Evolutionary conservation across 2,797 vertebrate genomes (phyloP).

Genomic region (Macropus fuliginosus): DNA sequence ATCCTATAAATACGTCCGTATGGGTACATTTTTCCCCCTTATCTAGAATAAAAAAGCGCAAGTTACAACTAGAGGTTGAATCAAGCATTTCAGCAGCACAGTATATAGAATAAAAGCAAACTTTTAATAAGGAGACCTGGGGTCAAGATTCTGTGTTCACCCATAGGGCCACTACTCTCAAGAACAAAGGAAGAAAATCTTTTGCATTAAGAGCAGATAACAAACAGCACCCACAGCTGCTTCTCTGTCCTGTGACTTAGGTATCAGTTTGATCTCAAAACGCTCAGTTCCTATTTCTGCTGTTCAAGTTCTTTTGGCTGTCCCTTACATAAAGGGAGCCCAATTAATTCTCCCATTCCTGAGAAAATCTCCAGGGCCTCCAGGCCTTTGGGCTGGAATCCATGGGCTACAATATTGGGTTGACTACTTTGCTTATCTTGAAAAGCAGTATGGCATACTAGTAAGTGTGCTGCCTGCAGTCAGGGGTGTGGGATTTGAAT

Average conservation of each 20-base stretch:
- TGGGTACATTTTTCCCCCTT: not conserved
- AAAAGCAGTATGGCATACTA: not conserved
- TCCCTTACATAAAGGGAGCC: not conserved
- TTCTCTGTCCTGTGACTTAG: not conserved
- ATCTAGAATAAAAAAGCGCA: not conserved
- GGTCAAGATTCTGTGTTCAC: not conserved
- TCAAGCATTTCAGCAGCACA: not conserved
- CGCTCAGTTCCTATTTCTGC: not conserved
- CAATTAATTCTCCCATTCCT: not conserved
- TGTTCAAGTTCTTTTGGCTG: not conserved
- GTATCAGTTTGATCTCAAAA: not conserved
- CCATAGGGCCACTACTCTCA: not conserved
- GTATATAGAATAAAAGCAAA: not conserved
- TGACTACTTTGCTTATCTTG: not conserved
- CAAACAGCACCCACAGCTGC: not conserved
- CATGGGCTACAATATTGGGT: not conserved
- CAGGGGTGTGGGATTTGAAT: not conserved
- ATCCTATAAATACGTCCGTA: not conserved
- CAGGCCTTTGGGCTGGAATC: not conserved
- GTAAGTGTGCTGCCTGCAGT: not conserved
- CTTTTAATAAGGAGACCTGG: not conserved
- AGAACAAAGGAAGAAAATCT: not conserved
- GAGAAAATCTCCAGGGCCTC: not conserved
- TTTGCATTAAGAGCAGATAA: not conserved
- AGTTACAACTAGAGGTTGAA: not conserved